Percentiles rank a stretch among this genome's conserved stretches.
These are phyloP conservation scores for Flexamia atlantica DNA, from an alignment of 2,888 invertebrate genomes.

Conservation along the genomic window DNA sequence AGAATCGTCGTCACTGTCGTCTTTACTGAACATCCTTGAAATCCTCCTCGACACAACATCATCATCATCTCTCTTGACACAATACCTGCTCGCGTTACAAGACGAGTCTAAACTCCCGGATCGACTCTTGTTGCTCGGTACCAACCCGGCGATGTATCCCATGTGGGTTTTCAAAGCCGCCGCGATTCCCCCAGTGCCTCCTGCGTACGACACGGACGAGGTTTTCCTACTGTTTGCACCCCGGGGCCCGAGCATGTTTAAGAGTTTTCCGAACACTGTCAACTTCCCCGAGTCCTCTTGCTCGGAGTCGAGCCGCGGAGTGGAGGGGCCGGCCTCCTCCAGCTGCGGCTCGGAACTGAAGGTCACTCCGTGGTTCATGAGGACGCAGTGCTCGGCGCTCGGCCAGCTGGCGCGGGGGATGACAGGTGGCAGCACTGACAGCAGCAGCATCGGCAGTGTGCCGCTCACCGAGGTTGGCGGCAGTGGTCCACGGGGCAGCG, in stretches of 20 bases:
- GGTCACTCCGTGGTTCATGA: slow-evolving; percentile 76
- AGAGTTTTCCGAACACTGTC: slow-evolving; percentile 74
- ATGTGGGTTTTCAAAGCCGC: slow-evolving; percentile 85
- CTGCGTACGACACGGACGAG: slow-evolving; percentile 77
- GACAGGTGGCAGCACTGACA: slow-evolving; percentile 86
- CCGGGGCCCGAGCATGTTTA: slow-evolving; percentile 80
- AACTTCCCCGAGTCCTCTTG: slow-evolving; percentile 66
- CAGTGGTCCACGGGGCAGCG: slow-evolving; percentile 73
- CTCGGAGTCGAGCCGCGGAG: slow-evolving; percentile 37
- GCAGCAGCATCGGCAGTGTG: slow-evolving; percentile 83
- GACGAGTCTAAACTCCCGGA: slow-evolving; percentile 73
- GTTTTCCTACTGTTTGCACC: slow-evolving; percentile 81
- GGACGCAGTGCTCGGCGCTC: slow-evolving; percentile 82
- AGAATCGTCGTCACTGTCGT: slow-evolving; percentile 59
- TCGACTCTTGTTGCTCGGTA: slow-evolving; percentile 79
- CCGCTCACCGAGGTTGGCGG: slow-evolving; percentile 81
- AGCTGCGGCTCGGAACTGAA: slow-evolving; percentile 67
- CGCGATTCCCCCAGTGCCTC: slow-evolving; percentile 77
- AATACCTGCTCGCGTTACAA: slow-evolving; percentile 76
- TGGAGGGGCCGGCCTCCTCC: slow-evolving; percentile 58
- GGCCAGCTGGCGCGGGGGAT: slow-evolving; percentile 89
- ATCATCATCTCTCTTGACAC: slow-evolving; percentile 64
- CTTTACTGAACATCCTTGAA: slow-evolving; percentile 67
- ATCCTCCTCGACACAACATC: slow-evolving; percentile 46
- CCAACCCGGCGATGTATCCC: slow-evolving; percentile 84